Conservation (phyloP, 2,888 invertebrate species). For the Pristionchus japonicus region DNA sequence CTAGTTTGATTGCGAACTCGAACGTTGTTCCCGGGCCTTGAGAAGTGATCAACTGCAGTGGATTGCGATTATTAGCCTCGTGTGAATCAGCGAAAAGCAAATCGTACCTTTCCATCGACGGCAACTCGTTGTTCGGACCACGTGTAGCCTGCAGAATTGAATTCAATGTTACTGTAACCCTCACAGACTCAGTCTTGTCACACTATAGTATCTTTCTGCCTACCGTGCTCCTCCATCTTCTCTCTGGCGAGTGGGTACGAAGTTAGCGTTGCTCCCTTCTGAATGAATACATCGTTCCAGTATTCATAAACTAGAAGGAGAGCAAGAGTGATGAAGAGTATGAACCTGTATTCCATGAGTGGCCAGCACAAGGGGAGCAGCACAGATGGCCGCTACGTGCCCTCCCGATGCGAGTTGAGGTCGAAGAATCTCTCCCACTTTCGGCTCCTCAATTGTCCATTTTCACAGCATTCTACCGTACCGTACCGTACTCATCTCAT, state of each 20-base stretch:
- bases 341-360: neutral
- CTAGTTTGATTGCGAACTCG: constrained; percentile 87
- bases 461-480: too few relatives aligned
- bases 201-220: neutral
- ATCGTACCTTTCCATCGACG: constrained; percentile 60
- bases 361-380: constrained; percentile 86
- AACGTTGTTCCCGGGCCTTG: constrained; percentile 92
- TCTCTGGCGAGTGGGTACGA: constrained; percentile 90
- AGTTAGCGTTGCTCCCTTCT: constrained; percentile 86
- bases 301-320: too few relatives aligned
- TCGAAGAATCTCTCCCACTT: constrained; percentile 86
- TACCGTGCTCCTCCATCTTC: constrained; percentile 81
- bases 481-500: neutral
- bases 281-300: constrained; percentile 78
- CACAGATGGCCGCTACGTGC: constrained; percentile 94
- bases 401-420: constrained; percentile 85
- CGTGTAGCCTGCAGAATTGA: constrained; percentile 73
- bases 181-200: too few relatives aligned
- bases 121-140: constrained; percentile 78
- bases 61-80: too few relatives aligned
- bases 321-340: neutral
- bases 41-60: constrained; percentile 81
- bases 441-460: constrained; percentile 81
- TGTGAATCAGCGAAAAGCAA: too few relatives aligned
- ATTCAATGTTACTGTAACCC: neutral